These are phyloP conservation scores for Copidosoma aretas DNA, from an alignment of 2,888 invertebrate species.

Conservation along the genomic window DNA sequence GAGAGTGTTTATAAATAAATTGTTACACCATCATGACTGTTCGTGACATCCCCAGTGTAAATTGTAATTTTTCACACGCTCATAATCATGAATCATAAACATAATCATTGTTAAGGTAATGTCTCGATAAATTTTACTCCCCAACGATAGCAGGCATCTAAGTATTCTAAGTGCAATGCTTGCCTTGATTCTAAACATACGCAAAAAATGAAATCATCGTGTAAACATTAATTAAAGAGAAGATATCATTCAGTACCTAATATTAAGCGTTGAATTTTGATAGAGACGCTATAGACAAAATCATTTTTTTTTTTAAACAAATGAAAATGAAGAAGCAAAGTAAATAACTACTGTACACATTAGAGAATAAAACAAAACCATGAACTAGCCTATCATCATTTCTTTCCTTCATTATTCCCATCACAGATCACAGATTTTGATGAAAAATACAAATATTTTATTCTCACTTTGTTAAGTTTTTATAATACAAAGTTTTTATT, in stretches of 20 bases:
- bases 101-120: too few species aligned
- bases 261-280: constrained; percentile 37
- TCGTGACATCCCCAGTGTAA: too few species aligned
- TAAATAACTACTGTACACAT: constrained; percentile 41
- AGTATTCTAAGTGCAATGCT: too few species aligned
- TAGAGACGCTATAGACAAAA: constrained; percentile 38
- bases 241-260: constrained; percentile 38
- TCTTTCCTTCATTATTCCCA: constrained; percentile 2
- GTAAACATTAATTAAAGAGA: not conserved
- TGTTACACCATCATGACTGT: too few species aligned
- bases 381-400: constrained; percentile 41
- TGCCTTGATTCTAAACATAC: too few species aligned
- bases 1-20: not conserved
- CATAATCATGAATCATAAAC: too few species aligned
- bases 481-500: constrained; percentile 30
- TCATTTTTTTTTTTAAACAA: constrained; percentile 42
- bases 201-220: too few species aligned
- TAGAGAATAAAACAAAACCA: constrained; percentile 43
- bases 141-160: too few species aligned
- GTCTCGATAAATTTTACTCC: too few species aligned
- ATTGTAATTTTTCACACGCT: too few species aligned
- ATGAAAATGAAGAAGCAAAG: constrained; percentile 18
- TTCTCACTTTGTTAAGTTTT: constrained; percentile 14
- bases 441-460: constrained; percentile 23
- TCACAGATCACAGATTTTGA: not conserved